These are phyloP conservation scores for Parascotia fuliginaria DNA, from an alignment of 2,888 invertebrate genomes.

Conservation along the genomic window DNA sequence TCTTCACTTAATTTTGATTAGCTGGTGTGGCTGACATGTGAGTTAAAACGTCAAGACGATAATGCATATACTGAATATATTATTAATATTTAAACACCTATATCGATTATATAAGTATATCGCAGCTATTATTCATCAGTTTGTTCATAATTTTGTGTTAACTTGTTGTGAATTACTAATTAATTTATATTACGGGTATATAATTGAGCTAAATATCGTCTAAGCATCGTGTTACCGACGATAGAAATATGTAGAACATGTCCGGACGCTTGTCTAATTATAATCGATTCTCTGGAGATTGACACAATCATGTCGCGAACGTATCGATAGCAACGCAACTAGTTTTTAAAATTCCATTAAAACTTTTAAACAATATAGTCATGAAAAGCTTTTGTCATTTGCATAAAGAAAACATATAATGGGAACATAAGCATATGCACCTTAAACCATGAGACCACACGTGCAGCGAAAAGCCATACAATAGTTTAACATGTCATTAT, in stretches of 20 bases:
- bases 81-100: neutral
- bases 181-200: constrained; percentile 22
- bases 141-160: constrained; percentile 12
- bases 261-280: constrained; percentile 57
- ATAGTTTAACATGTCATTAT: too few relatives aligned
- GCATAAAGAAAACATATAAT: too few relatives aligned
- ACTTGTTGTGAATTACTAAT: constrained; percentile 19
- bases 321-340: constrained; percentile 35
- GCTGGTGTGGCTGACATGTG: too few relatives aligned
- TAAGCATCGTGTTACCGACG: constrained; percentile 25
- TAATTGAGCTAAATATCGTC: constrained; percentile 23
- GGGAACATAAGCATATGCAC: too few relatives aligned
- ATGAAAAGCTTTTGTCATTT: too few relatives aligned
- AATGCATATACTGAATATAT: neutral
- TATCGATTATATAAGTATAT: neutral
- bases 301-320: constrained; percentile 55
- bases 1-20: too few relatives aligned
- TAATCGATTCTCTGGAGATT: constrained; percentile 65
- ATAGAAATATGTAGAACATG: constrained; percentile 52
- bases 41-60: neutral
- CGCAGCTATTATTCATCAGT: neutral
- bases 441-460: too few relatives aligned
- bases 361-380: too few relatives aligned
- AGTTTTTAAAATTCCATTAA: neutral
- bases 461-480: too few relatives aligned